Base-by-base conservation (phyloP, 37 sponge, comb jelly and placozoan genomes). In the Aphrocallistes beatrix region DNA sequence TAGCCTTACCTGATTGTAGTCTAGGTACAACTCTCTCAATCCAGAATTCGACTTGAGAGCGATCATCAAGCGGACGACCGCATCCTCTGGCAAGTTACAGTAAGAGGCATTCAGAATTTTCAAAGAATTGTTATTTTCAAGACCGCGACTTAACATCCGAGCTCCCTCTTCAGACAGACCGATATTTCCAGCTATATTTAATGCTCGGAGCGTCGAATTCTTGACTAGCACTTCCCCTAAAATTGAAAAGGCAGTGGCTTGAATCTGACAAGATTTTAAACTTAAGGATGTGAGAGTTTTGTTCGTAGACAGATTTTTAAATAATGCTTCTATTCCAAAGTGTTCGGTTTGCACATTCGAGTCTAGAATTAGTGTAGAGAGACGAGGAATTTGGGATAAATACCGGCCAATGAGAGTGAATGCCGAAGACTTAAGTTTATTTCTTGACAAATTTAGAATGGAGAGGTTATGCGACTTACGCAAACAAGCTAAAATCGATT, bases 81-180 rank as follows among this genome's bases (percentile, higher is more conserved):
- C 75, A 60, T 60, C 75, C n/a, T 60, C 75, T 32, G 75, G n/a
- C n/a, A 60, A 60, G 75, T 60, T 60, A 60, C 75, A 60, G 34
- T 60, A 60, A 6, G 75, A 60, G n/a, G n/a, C 21, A 60, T 60
- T 30, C 75, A 60, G n/a, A 32, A 28, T 30, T 60, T 60, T 6
- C 75, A 60, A 60, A 3, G n/a, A 19, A 19, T 19, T 25, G n/a
- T 60, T 60, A 13, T 60, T 60, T 60, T 60, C 75, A 60, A 60
- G 75, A 32, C 75, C 75, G 10, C 75, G 10, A 60, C 75, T 60
- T 30, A 60, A 60, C 75, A 60, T 60, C 3, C 75, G 75, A 1
- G 75, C 75, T 28, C 75, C 75, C 75, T 60, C 75, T 60, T 60
- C 75, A 25, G 75, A 60, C 3, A 60, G 75, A 19, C 75, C 75